Evolutionary conservation across 2,113 vertebrate genomes (phyloP).

Genomic region (Pachycephala philippinensis): DNA sequence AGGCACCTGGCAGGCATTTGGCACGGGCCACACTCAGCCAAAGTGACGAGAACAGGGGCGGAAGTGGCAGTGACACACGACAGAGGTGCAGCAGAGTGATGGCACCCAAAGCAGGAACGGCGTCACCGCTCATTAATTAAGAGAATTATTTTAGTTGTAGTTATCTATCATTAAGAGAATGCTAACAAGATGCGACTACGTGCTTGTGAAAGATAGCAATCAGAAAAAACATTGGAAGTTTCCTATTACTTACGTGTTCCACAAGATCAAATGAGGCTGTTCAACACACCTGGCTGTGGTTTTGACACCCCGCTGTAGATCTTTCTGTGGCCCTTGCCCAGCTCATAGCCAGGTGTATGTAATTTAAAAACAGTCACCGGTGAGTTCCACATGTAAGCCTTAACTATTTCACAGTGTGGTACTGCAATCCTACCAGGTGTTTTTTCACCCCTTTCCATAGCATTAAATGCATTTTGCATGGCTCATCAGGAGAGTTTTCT

Average conservation of each 20-base stretch:
- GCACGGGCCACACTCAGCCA: background rate
- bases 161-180: background rate
- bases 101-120: background rate
- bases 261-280: background rate
- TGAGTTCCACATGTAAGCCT: background rate
- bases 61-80: background rate
- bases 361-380: background rate
- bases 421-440: background rate
- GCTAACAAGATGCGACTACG: background rate
- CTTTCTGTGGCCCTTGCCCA: background rate
- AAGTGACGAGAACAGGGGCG: background rate
- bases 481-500: background rate
- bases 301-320: background rate
- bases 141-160: background rate
- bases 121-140: background rate
- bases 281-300: rapidly evolving
- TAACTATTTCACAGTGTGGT: background rate
- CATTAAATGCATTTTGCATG: background rate
- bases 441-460: background rate
- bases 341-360: background rate
- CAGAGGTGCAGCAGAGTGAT: background rate
- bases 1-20: background rate
- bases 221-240: background rate
- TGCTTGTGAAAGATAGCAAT: background rate
- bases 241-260: background rate